Evolutionary conservation across 1,140 invertebrate genomes (phyloP).

Genomic region (Oedothorax gibbosus): DNA sequence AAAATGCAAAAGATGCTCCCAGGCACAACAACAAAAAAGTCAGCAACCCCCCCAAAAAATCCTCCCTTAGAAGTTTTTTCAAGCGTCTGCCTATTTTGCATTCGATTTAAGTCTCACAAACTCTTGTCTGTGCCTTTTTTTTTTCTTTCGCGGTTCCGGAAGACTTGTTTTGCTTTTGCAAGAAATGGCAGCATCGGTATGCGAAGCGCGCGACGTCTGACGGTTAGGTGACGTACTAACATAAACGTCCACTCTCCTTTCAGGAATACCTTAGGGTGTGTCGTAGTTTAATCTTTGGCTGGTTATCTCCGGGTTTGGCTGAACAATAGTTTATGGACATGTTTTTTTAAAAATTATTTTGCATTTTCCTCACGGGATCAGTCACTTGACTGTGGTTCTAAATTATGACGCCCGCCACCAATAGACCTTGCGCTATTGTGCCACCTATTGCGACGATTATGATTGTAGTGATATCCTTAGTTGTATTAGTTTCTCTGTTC

Average conservation of each 20-base stretch:
- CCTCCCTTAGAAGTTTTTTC: neutral
- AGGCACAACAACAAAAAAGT: slow-evolving; percentile 4
- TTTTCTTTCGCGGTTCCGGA: too few relatives aligned
- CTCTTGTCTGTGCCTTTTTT: neutral
- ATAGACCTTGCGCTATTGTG: too few relatives aligned
- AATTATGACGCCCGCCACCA: too few relatives aligned
- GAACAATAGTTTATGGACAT: too few relatives aligned
- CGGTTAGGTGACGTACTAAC: neutral
- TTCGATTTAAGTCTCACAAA: slow-evolving; percentile 17
- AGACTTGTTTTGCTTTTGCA: neutral
- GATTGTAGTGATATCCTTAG: too few relatives aligned
- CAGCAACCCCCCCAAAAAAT: neutral
- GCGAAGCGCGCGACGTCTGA: slow-evolving; percentile 22
- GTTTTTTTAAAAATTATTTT: too few relatives aligned
- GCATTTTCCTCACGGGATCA: too few relatives aligned
- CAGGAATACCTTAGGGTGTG: neutral
- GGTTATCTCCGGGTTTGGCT: too few relatives aligned
- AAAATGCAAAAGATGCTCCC: neutral
- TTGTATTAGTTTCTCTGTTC: too few relatives aligned
- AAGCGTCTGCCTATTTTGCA: slow-evolving; percentile 26
- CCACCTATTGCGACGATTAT: too few relatives aligned
- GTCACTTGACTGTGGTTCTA: too few relatives aligned
- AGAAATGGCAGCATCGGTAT: slow-evolving; percentile 25
- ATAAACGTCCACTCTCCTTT: neutral
- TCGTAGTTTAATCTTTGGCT: neutral